Base-by-base conservation (phyloP, 2,113 vertebrate genomes). In the Ailurus styani region DNA sequence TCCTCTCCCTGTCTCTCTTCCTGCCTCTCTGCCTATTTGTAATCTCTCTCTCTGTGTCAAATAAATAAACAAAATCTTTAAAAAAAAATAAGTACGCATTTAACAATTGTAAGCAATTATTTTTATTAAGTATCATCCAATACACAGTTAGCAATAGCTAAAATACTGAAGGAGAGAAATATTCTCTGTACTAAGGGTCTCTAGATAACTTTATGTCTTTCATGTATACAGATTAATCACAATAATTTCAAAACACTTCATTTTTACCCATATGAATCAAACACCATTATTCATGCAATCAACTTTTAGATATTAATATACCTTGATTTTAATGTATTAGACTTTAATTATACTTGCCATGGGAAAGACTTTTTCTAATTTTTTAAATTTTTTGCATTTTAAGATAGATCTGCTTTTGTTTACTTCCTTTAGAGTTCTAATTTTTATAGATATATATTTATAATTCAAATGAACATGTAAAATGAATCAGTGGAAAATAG, bases 61-160 rank as follows among this genome's bases (percentile, higher is more conserved):
- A n/a, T n/a, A n/a, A n/a, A n/a, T n/a, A n/a, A n/a, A n/a, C n/a
- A n/a, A n/a, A n/a, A n/a, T n/a, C n/a, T n/a, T n/a, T n/a, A n/a
- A n/a, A n/a, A n/a, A n/a, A n/a, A n/a, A 75, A 90, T 57, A 83
- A 60, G 62, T 86, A 91, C 85, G 62, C 31, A 79, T 93, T 95
- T 92, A 95, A 87, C 25, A 79, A 66, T 72, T 94, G 29, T 45
- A 27, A 94, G 2, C 29, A 95, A 70, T 91, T 90, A 78, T n/a
- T 68, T 18, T 57, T 64, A 85, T 78, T 96, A 73, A 84, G 40
- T 96, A 86, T 85, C 60, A 66, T 70, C 45, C 37, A 62, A 15
- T 73, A 45, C 20, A 77, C 14, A 86, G 2, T 84, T 85, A 73
- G 7, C 34, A 54, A 77, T 57, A n/a, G 78, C 42, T 82, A 55